Evolutionary conservation across 2,797 vertebrate genomes (phyloP).

Genomic region (Scyliorhinus canicula): DNA sequence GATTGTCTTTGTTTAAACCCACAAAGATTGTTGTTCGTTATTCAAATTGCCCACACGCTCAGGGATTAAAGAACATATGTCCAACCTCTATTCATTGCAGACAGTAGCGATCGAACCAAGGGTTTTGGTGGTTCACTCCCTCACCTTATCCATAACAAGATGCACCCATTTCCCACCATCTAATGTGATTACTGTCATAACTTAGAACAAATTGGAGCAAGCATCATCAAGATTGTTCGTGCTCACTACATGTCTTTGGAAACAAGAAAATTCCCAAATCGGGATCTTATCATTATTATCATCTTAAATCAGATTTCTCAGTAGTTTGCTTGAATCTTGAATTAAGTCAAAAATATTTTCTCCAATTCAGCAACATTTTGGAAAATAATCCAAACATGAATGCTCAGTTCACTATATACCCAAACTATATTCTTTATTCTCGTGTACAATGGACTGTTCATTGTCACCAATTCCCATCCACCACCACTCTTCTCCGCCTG

Average conservation of each 20-base stretch:
- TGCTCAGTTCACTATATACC: background rate
- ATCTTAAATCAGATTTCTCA: background rate
- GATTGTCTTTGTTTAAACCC: too few relatives aligned
- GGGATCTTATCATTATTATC: background rate
- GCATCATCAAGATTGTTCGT: background rate
- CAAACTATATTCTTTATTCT: background rate
- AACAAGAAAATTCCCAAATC: background rate
- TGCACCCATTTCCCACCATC: background rate
- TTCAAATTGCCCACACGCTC: too few relatives aligned
- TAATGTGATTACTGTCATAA: background rate
- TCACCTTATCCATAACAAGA: background rate
- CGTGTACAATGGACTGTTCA: background rate
- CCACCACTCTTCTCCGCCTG: too few relatives aligned
- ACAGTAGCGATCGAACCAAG: too few relatives aligned
- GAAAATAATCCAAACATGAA: background rate
- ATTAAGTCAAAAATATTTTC: background rate
- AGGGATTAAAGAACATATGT: too few relatives aligned
- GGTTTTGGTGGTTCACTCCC: too few relatives aligned
- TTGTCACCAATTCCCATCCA: too few relatives aligned
- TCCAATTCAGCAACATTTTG: background rate
- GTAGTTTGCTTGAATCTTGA: background rate
- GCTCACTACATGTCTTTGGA: background rate
- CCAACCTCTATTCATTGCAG: too few relatives aligned
- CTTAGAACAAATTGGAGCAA: background rate
- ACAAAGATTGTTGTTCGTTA: too few relatives aligned